These are phyloP conservation scores for Cirrhinus mrigala DNA, from an alignment of 2,797 vertebrate genomes.

Conservation along the genomic window DNA sequence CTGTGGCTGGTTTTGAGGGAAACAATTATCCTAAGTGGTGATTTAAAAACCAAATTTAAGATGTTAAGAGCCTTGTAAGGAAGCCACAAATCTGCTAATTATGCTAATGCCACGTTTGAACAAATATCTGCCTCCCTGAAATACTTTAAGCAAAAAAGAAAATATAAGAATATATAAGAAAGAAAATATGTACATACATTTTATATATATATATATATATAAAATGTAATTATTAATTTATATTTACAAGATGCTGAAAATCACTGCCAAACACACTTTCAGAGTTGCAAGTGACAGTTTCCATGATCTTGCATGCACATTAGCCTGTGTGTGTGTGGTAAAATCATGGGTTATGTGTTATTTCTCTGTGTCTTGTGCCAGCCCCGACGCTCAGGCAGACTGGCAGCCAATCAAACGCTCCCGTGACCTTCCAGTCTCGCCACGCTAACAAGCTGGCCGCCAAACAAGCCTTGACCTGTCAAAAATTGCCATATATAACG, in stretches of 20 bases:
- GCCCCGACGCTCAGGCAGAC: conserved; percentile 73
- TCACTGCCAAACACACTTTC: conserved; percentile 75
- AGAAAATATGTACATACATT: too few species aligned
- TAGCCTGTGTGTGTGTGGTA: conserved; percentile 37
- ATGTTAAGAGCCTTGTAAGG: conserved; percentile 69
- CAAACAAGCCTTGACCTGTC: conserved; percentile 72
- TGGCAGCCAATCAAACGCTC: conserved; percentile 79
- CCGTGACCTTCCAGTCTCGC: conserved; percentile 78
- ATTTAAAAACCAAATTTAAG: conserved; percentile 77
- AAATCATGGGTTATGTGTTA: conserved; percentile 53
- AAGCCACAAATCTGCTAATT: conserved; percentile 57
- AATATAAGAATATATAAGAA: too few species aligned
- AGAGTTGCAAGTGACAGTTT: conserved; percentile 77
- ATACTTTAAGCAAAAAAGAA: too few species aligned
- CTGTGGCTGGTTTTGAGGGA: conserved; percentile 71
- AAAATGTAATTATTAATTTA: neutral
- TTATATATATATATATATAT: too few species aligned
- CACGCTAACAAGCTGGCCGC: conserved; percentile 81
- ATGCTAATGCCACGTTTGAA: conserved; percentile 28
- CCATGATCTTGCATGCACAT: conserved; percentile 71
- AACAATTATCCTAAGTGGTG: conserved; percentile 77
- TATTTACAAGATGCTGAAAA: conserved; percentile 64
- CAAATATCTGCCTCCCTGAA: neutral
- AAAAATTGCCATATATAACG: conserved; percentile 48
- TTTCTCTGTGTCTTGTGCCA: conserved; percentile 76